Evolutionary conservation across 2,797 vertebrate species (phyloP), one percentile per base, ranked within the genome.

Genomic region (Alca torda): DNA sequence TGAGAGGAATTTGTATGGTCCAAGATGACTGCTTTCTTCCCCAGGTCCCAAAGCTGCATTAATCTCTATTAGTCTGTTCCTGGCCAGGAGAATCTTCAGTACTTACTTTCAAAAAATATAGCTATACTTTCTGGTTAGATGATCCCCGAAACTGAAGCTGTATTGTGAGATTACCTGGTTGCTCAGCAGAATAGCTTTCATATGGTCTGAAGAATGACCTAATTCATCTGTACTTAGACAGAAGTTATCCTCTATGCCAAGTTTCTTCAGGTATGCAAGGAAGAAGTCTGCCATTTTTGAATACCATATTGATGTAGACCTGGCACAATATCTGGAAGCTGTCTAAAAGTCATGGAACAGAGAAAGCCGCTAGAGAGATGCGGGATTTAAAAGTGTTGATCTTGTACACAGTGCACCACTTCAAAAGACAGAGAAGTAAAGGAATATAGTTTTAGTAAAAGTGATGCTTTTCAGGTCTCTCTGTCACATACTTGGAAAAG

Each of bases 401-500:
- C 35, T 70, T 74, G 26, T 84, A 20, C 17, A 15, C 6, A 31
- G 69, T n/a, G 26, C 6, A 68, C 33, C 33, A 37, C 74, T 87
- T 95, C 41, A 84, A 65, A 92, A 69, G 54, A 63, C n/a, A 59
- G 37, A 59, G 41, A 64, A 90, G 60, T 83, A 60, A 91, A 88
- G 64, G 33, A 90, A 79, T 89, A 51, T 6, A 73, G 70, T 72
- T 92, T 85, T 84, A 64, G 2, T 77, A 31, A 45, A 84, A 91
- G 21, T 60, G 31, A 16, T 68, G 70, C 76, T 85, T 85, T 92
- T 89, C 35, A 77, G 37, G n/a, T 89, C 63, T 94, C 16, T 92
- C 31, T 83, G 67, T 93, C 64, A 64, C 68, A 89, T 91, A 88
- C 25, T 94, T 96, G 83, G 92, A 85, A 80, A 91, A 69, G 70